Evolutionary conservation across 1,140 invertebrate genomes (phyloP).

Genomic region (Pogonomyrmex californicus): DNA sequence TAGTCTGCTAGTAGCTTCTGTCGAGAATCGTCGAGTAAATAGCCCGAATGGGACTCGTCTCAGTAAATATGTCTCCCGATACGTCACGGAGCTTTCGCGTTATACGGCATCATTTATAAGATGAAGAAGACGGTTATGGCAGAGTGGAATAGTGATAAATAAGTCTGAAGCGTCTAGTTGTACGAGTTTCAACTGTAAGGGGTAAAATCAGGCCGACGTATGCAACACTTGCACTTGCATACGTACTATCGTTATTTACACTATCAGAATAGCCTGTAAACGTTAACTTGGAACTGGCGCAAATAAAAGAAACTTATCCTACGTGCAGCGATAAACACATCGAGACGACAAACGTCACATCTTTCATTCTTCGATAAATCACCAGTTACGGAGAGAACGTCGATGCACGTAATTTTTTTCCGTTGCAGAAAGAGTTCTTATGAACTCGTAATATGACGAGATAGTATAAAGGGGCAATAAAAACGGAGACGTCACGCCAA

Average conservation of each 20-base stretch:
- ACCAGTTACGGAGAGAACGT: constrained; percentile 36
- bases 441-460: background rate
- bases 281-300: background rate
- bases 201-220: constrained; percentile 40
- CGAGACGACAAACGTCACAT: background rate
- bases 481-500: constrained; percentile 68
- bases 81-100: constrained; percentile 76
- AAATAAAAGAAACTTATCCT: constrained; percentile 20
- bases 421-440: constrained; percentile 18
- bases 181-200: constrained; percentile 49
- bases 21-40: constrained; percentile 72
- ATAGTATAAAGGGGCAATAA: constrained; percentile 67
- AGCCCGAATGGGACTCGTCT: constrained; percentile 76
- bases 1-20: constrained; percentile 50
- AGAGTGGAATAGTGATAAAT: constrained; percentile 75
- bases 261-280: constrained; percentile 21
- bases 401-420: constrained; percentile 23
- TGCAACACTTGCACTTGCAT: constrained; percentile 5
- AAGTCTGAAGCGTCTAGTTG: constrained; percentile 67
- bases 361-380: constrained; percentile 60
- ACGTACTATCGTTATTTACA: constrained; percentile 7
- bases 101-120: constrained; percentile 76
- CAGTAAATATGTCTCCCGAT: constrained; percentile 81
- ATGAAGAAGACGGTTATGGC: constrained; percentile 70
- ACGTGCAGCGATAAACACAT: background rate